Evolutionary conservation across 2,888 invertebrate genomes (phyloP), one percentile per base, ranked within the genome.

Genomic region (Prosapia bicincta): DNA sequence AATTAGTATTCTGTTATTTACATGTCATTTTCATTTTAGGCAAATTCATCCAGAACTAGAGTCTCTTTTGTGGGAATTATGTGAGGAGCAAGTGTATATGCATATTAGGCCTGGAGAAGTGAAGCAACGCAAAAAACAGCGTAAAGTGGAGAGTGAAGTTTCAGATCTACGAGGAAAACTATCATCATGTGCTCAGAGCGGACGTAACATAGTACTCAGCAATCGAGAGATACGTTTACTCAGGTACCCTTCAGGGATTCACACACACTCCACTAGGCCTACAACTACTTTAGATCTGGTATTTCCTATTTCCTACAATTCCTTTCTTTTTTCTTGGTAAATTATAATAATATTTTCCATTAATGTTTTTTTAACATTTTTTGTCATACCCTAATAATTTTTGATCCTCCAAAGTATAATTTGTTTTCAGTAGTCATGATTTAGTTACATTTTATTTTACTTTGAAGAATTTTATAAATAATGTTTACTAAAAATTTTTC

Each of bases 91-190:
- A 85, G 85, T 89, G 66, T 82, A 84, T 76, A 91, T 94, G 90
- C 92, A 94, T 82, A 95, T 97, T 82, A 91, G 92, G 81, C 94
- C 96, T 0, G 91, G 91, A 77, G 93, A 94, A 83, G 95, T 97
- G 0, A 95, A 96, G 85, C 87, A 92, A 81, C 91, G 94, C 76
- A 96, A 97, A 84, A 91, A 95, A 79, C 94, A 95, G 84, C 89
- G 97, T 75, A 97, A 97, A 88, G 93, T 96, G 20, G 95, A 95
- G 84, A 94, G 93, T 10, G 97, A 97, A 86, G 93, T 97, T 1
- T 89, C 91, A n/a, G 96, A 96, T 84, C 86, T 97, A 72, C 91
- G 94, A 82, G 88, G 88, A 69, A 95, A 96, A 86, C 86, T 97
- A 82, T 89, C 92, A 72, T 93, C 93, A 83, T 90, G 93, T 3